Evolutionary conservation across 2,797 vertebrate species (phyloP).

Genomic region (Bryconaethiops microstoma): DNA sequence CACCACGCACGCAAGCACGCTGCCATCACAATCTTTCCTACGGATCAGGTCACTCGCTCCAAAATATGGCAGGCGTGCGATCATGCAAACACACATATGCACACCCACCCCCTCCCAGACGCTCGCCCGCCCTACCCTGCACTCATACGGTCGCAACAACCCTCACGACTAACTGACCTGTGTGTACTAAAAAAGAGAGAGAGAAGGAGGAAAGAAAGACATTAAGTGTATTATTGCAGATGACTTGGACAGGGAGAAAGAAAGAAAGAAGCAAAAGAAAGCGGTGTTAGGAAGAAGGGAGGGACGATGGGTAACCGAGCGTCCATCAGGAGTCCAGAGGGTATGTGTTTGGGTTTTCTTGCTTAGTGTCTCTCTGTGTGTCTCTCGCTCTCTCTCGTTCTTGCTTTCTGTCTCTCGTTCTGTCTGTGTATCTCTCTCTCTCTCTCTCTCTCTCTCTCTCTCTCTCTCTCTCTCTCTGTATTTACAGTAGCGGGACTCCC

Average conservation of each 20-base stretch:
- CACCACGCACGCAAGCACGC: slow-evolving; percentile 24
- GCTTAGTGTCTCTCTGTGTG: not conserved
- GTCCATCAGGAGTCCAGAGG: slow-evolving; percentile 71
- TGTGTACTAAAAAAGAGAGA: not conserved
- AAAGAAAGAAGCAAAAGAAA: not conserved
- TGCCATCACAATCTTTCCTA: not conserved
- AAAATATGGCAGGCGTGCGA: not conserved
- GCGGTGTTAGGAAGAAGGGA: not conserved
- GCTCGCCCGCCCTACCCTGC: not conserved
- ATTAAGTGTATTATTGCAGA: not conserved
- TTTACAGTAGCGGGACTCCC: slow-evolving; percentile 50
- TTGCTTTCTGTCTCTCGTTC: not conserved
- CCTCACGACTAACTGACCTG: slow-evolving; percentile 20
- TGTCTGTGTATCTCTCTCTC: not conserved
- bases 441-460: slow-evolving; percentile 20
- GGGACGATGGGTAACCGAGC: slow-evolving; percentile 73
- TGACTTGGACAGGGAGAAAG: not conserved
- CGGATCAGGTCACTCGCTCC: slow-evolving; percentile 41
- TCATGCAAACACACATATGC: not conserved
- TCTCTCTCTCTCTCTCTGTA: slow-evolving; percentile 27
- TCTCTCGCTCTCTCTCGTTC: not conserved
- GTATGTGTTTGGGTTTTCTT: slow-evolving; percentile 66
- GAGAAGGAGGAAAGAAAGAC: not conserved
- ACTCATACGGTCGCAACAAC: not conserved
- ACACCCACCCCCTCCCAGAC: not conserved